Evolutionary conservation across 2,113 vertebrate species (phyloP).

Genomic region (Passerina amoena): DNA sequence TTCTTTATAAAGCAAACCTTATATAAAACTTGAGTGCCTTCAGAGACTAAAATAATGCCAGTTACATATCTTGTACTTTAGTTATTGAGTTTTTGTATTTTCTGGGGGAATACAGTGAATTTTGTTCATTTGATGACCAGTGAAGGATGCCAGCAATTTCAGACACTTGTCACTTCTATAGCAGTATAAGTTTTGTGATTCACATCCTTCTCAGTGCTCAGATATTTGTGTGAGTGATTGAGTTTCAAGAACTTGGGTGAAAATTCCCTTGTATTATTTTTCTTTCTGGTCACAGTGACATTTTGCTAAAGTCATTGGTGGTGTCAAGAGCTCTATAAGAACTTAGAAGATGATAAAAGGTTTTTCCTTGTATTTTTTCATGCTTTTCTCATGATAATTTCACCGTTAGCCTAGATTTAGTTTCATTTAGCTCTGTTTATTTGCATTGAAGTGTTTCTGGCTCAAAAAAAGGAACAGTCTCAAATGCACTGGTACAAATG

Average conservation of each 20-base stretch:
- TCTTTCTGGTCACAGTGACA: background rate
- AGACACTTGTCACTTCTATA: conserved; percentile 20
- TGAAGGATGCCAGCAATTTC: background rate
- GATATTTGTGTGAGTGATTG: background rate
- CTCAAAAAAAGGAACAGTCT: background rate
- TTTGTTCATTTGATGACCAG: conserved; percentile 43
- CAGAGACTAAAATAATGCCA: conserved; percentile 50
- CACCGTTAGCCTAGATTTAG: background rate
- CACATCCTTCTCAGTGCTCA: conserved; percentile 18
- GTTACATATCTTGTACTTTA: conserved; percentile 20
- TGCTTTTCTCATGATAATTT: background rate
- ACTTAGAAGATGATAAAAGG: background rate
- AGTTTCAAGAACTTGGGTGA: background rate
- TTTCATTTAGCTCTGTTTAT: background rate
- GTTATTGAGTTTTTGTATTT: conserved; percentile 53
- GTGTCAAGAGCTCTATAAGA: background rate
- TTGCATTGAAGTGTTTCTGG: background rate
- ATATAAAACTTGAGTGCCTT: conserved; percentile 3
- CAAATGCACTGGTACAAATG: background rate
- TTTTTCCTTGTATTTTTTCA: background rate
- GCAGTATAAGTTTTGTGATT: conserved; percentile 5
- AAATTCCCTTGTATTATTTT: background rate
- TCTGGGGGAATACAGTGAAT: conserved; percentile 25
- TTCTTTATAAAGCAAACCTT: conserved; percentile 28
- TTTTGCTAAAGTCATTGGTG: background rate